Evolutionary conservation across 2,797 vertebrate species (phyloP).

Genomic region (Poeciliopsis paucimaculata): DNA sequence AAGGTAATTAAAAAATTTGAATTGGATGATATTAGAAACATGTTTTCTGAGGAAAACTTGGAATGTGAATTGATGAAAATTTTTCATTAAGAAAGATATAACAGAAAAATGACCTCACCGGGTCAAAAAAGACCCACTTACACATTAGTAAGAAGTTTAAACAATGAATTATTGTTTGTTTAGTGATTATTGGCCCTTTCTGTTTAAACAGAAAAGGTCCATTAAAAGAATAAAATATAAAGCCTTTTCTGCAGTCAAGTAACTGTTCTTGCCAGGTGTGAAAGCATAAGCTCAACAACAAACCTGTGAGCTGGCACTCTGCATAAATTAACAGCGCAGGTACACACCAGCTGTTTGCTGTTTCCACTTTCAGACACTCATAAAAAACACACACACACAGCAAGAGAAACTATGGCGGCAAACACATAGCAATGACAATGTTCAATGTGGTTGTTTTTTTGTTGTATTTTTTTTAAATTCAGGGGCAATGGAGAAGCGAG

Average conservation of each 20-base stretch:
- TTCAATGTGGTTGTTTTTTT: neutral
- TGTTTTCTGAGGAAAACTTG: no score
- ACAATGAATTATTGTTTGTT: neutral
- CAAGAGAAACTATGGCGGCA: neutral
- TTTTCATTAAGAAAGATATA: no score
- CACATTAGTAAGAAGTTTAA: no score
- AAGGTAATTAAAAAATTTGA: no score
- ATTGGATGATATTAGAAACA: no score
- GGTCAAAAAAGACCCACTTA: no score
- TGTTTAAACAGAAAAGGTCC: neutral
- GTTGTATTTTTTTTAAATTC: conserved; percentile 2
- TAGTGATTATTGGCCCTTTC: neutral
- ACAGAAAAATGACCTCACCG: no score
- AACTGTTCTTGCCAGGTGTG: neutral
- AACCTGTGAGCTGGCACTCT: conserved; percentile 14
- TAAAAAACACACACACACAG: neutral
- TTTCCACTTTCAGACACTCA: conserved; percentile 4
- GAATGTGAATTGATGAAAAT: no score
- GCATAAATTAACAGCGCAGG: conserved; percentile 14
- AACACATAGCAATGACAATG: neutral
- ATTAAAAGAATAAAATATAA: neutral
- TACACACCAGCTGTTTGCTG: neutral
- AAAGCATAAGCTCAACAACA: conserved; percentile 7
- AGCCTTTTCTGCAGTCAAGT: conserved; percentile 2
- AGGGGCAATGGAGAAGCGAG: conserved; percentile 5